Evolutionary conservation across 2,113 vertebrate genomes (phyloP).

Genomic region (Oncorhynchus keta): DNA sequence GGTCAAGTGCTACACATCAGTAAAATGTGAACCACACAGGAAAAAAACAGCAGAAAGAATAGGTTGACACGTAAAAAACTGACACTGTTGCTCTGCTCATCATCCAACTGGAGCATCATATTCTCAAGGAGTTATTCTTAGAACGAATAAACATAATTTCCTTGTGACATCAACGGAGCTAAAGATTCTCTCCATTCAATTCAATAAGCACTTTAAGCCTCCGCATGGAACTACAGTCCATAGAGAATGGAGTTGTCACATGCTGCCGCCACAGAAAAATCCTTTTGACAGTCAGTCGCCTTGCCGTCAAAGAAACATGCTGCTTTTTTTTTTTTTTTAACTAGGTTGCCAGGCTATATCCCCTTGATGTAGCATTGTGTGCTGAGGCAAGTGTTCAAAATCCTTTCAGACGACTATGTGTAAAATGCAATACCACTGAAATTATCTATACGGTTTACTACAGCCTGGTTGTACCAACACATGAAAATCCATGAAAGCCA

Average conservation of each 20-base stretch:
- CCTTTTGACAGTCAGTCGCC: constrained; percentile 57
- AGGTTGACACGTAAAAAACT: too few relatives aligned
- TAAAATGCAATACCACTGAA: too few relatives aligned
- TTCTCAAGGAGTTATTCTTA: constrained; percentile 58
- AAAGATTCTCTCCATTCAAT: constrained; percentile 44
- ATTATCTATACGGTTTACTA: neutral
- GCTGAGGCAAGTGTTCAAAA: too few relatives aligned
- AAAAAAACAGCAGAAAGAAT: too few relatives aligned
- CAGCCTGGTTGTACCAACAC: constrained; percentile 15
- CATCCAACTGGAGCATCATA: constrained; percentile 30
- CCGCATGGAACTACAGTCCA: constrained; percentile 39
- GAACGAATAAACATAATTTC: constrained; percentile 58
- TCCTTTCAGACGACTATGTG: too few relatives aligned
- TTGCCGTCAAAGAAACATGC: constrained; percentile 40
- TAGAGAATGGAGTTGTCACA: constrained; percentile 63
- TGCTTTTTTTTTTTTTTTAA: neutral
- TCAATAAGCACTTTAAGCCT: constrained; percentile 60
- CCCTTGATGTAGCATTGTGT: too few relatives aligned
- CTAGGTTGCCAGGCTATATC: too few relatives aligned
- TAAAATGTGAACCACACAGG: too few relatives aligned
- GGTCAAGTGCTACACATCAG: too few relatives aligned
- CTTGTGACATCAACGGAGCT: constrained; percentile 53
- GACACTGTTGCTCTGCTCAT: neutral
- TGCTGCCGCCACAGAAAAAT: constrained; percentile 54
- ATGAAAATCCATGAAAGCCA: too few relatives aligned